phyloP scores from a whole-genome alignment of 2,888 invertebrate genomes.

The Polydrusus tereticollis region DNA sequence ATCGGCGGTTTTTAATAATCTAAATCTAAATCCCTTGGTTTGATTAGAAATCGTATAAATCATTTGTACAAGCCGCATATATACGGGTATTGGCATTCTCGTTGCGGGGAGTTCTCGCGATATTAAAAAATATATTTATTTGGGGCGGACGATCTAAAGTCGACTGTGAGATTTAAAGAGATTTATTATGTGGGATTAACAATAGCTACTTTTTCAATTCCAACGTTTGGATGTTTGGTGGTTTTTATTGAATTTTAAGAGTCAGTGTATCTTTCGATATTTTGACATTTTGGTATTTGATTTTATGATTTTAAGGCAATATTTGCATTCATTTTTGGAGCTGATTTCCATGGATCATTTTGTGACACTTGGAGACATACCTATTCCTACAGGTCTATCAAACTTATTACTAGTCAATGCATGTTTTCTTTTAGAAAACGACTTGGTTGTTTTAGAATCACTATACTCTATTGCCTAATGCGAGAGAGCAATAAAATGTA shows the following conservation, averaged over 20 bases:
- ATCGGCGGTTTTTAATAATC: conserved; percentile 44
- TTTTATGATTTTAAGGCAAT: too few relatives aligned
- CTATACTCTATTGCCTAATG: too few relatives aligned
- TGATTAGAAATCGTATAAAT: conserved; percentile 49
- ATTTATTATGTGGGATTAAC: conserved; percentile 36
- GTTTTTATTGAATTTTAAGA: conserved; percentile 6
- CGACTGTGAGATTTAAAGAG: conserved; percentile 35
- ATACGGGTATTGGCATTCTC: conserved; percentile 33
- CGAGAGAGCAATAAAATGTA: too few relatives aligned
- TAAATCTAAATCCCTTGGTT: conserved; percentile 38
- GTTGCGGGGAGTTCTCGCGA: conserved; percentile 27
- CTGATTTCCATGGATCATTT: too few relatives aligned
- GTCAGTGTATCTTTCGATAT: too few relatives aligned
- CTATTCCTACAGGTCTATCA: too few relatives aligned
- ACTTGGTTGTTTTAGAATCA: too few relatives aligned
- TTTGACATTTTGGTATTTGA: too few relatives aligned
- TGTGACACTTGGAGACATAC: too few relatives aligned
- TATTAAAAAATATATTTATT: conserved; percentile 46
- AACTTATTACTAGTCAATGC: too few relatives aligned
- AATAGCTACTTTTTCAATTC: conserved; percentile 19
- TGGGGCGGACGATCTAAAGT: conserved; percentile 31
- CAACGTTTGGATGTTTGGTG: not conserved
- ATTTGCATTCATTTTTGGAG: too few relatives aligned
- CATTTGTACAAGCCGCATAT: conserved; percentile 24
- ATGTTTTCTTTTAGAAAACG: too few relatives aligned